Evolutionary conservation across 1,140 invertebrate species (phyloP).

Genomic region (Drosophila parvula): DNA sequence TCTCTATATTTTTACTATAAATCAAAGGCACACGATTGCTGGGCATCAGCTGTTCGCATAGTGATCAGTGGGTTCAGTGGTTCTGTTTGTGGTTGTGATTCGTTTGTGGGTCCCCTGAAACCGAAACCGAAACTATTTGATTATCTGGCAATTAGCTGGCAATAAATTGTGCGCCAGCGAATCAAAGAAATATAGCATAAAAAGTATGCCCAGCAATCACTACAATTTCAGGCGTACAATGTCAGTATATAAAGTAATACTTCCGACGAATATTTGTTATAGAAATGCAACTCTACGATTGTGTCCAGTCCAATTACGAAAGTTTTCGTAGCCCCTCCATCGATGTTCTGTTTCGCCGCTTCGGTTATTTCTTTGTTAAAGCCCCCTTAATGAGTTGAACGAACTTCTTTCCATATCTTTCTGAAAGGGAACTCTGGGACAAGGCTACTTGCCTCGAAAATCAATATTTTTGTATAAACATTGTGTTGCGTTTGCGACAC

Average conservation of each 20-base stretch:
- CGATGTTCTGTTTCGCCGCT: background rate
- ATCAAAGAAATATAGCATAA: conserved; percentile 14
- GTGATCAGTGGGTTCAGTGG: conserved; percentile 12
- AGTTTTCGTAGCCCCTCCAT: background rate
- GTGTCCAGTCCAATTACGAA: conserved; percentile 12
- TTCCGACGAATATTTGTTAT: conserved; percentile 1
- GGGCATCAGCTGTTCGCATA: conserved; percentile 1
- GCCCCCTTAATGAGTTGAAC: conserved; percentile 46
- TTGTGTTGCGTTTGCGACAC: conserved; percentile 30
- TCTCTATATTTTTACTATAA: conserved; percentile 26
- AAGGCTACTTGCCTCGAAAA: conserved; percentile 36
- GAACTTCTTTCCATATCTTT: conserved; percentile 46
- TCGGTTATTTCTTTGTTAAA: conserved; percentile 6
- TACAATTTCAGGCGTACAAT: background rate
- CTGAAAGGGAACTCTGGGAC: conserved; percentile 1
- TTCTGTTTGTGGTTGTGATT: conserved; percentile 1
- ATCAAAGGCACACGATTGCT: conserved; percentile 48
- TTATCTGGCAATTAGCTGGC: conserved; percentile 61
- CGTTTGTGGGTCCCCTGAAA: background rate
- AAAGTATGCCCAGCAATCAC: background rate
- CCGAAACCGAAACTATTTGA: conserved; percentile 27
- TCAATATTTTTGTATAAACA: conserved; percentile 68
- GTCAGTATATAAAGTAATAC: background rate
- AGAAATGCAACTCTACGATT: background rate
- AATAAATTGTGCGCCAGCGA: conserved; percentile 46